Evolutionary conservation across 1,140 invertebrate genomes (phyloP), one percentile per base, ranked within the genome.

Genomic region (Dreissena polymorpha): DNA sequence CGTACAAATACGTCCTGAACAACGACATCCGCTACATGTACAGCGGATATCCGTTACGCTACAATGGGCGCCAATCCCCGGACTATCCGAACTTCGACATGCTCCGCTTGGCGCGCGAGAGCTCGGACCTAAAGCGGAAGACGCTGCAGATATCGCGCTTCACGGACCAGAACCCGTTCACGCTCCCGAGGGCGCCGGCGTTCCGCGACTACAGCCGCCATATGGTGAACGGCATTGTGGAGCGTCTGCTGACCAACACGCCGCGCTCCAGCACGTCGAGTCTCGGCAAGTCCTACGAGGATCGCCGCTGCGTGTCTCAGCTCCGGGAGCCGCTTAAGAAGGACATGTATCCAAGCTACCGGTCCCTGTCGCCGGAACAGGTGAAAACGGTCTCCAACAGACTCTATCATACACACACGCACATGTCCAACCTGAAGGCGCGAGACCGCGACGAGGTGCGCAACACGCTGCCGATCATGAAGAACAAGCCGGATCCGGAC

Each of bases 11-110:
- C 53, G 74, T 83, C 3, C 29, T 83, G 27, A 83, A 76, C 72
- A 83, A 83, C 76, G 81, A 83, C n/a, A 77, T 83, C 10, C 72
- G 81, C 5, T 83, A 83, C 55, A 69, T 83, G 72, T 83, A 83
- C 67, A 83, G 81, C 57, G 81, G 81, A 6, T 76, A 71, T 50
- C 81, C 81, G 6, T 51, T 83, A 50, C 51, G 74, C 8, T 76
- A 76, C 53, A 76, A 39, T 50, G 81, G 81, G 12, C 64, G 81
- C 0, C 25, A 67, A 27, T 65, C 69, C 16, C 73, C 73, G 6
- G 81, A 83, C 49, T 83, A 83, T 27, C 81, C 81, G 50, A 83
- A 83, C 57, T 83, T 83, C 29, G 81, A 83, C 50, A 83, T 83
- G 81, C 53, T 83, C 16, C 63, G 81, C n/a, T 53, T 83, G 14